A percentile compares a stretch with the other conserved stretches of the same genome.
phyloP scores from a whole-genome alignment of 1,140 invertebrate species.

The Gonatopus flavifemur region DNA sequence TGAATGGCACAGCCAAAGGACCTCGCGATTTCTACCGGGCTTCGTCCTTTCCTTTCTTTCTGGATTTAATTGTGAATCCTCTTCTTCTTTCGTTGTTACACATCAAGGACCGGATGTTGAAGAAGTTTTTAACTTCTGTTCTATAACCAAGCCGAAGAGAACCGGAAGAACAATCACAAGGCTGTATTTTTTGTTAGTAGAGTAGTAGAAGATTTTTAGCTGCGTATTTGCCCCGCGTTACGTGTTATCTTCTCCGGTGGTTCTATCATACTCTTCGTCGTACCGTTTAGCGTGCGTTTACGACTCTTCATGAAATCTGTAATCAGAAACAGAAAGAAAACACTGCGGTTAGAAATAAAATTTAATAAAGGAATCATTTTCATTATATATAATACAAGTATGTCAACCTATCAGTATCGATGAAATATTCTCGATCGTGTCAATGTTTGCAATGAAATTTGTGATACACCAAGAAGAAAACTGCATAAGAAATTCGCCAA shows the following conservation, averaged over 20 bases:
- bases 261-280: slow-evolving; percentile 51
- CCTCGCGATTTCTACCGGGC: slow-evolving; percentile 37
- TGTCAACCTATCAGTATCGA: no score
- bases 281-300: slow-evolving; percentile 50
- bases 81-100: no score
- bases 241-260: slow-evolving; percentile 54
- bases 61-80: no score
- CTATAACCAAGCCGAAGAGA: slow-evolving; percentile 11
- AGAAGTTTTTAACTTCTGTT: no score
- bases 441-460: background rate
- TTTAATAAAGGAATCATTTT: no score
- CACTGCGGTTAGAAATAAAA: no score
- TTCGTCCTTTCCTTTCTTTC: slow-evolving; percentile 14
- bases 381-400: no score
- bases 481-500: no score
- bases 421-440: no score
- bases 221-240: slow-evolving; percentile 54
- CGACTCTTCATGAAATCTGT: slow-evolving; percentile 57
- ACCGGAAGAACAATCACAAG: slow-evolving; percentile 24
- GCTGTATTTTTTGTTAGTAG: slow-evolving; percentile 25
- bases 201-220: slow-evolving; percentile 43
- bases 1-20: slow-evolving; percentile 56
- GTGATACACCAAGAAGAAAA: background rate
- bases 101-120: no score
- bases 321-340: no score